These are phyloP conservation scores for Lagodon rhomboides DNA, from an alignment of 2,797 vertebrate genomes.

Conservation along the genomic window DNA sequence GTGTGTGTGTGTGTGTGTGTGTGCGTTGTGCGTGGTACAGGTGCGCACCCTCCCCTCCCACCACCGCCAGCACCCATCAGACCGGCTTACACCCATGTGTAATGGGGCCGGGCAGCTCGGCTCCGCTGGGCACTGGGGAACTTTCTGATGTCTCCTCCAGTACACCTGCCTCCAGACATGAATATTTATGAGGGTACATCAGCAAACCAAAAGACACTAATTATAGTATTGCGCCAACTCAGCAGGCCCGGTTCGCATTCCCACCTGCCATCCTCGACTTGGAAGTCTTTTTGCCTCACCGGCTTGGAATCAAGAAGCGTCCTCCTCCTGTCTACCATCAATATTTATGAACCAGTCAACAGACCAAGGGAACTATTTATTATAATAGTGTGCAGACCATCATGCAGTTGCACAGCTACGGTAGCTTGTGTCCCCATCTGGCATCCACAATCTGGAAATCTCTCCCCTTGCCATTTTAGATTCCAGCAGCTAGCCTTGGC, in stretches of 20 bases:
- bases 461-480: neutral
- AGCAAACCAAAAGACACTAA: conserved; percentile 66
- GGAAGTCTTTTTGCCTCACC: conserved; percentile 46
- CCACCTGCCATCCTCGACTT: conserved; percentile 63
- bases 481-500: neutral
- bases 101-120: conserved; percentile 46
- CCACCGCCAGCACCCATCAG: conserved; percentile 23
- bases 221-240: conserved; percentile 72
- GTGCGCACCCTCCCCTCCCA: conserved; percentile 6
- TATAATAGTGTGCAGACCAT: conserved; percentile 44
- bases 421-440: conserved; percentile 20
- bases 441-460: conserved; percentile 24
- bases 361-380: conserved; percentile 53
- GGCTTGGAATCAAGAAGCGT: conserved; percentile 53
- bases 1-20: conserved; percentile 15
- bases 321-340: conserved; percentile 42
- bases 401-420: conserved; percentile 26
- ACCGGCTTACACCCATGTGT: conserved; percentile 38
- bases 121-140: conserved; percentile 53
- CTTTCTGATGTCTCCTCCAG: conserved; percentile 56
- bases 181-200: conserved; percentile 74
- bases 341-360: conserved; percentile 70
- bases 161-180: conserved; percentile 62
- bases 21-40: conserved; percentile 4
- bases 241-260: conserved; percentile 63